phyloP scores from a whole-genome alignment of 2,888 invertebrate genomes.

The Chrysomela aeneicollis region DNA sequence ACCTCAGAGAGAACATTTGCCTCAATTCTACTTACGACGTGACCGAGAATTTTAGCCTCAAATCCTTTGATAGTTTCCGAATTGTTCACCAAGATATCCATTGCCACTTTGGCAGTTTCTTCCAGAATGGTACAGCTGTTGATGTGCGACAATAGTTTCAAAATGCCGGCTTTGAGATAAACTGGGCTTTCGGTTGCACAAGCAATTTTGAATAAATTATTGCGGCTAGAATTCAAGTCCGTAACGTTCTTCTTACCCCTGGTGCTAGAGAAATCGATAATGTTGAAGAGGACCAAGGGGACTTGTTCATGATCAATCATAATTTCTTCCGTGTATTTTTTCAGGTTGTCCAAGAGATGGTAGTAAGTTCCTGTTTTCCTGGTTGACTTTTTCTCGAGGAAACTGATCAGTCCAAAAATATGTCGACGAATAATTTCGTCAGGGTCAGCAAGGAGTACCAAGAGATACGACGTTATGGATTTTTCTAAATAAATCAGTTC shows the following conservation, averaged over 20 bases:
- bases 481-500: conserved; percentile 22
- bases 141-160: conserved; percentile 55
- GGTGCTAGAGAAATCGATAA: conserved; percentile 64
- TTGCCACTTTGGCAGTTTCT: conserved; percentile 45
- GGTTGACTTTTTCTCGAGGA: conserved; percentile 21
- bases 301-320: conserved; percentile 73
- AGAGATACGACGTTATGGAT: conserved; percentile 25
- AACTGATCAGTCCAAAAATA: conserved; percentile 32
- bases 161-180: conserved; percentile 58
- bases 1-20: conserved; percentile 44
- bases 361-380: conserved; percentile 28
- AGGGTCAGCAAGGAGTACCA: conserved; percentile 27
- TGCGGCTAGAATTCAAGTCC: conserved; percentile 53
- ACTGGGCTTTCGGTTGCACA: conserved; percentile 60
- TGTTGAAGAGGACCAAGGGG: conserved; percentile 68
- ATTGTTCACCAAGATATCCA: conserved; percentile 44
- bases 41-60: conserved; percentile 47
- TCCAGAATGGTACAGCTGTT: conserved; percentile 50
- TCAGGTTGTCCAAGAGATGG: conserved; percentile 36
- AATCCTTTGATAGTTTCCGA: conserved; percentile 38
- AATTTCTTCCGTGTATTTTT: conserved; percentile 64
- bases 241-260: conserved; percentile 35
- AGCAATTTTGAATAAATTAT: conserved; percentile 53
- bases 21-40: conserved; percentile 50
- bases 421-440: conserved; percentile 27